These are phyloP conservation scores for Champsocephalus gunnari DNA, from an alignment of 2,797 vertebrate genomes.

Conservation along the genomic window DNA sequence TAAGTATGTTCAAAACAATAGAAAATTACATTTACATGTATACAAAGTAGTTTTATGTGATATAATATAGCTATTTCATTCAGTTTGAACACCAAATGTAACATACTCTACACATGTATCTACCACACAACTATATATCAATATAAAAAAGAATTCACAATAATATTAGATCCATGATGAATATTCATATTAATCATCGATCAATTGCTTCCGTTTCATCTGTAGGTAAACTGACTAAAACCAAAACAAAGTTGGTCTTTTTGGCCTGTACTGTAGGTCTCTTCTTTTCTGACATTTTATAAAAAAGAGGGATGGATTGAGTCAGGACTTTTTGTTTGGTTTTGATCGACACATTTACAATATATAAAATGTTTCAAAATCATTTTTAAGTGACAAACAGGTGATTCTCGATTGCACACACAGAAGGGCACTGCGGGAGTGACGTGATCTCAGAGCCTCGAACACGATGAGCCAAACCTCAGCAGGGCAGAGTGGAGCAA, in stretches of 20 bases:
- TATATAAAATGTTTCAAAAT: constrained; percentile 1
- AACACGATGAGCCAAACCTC: constrained; percentile 39
- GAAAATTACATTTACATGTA: too few relatives aligned
- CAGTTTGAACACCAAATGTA: too few relatives aligned
- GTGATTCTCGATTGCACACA: constrained; percentile 8
- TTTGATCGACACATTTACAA: not conserved
- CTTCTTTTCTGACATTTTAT: too few relatives aligned
- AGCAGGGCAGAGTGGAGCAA: constrained; percentile 12
- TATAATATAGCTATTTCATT: too few relatives aligned
- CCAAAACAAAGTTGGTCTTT: not conserved
- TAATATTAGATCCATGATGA: not conserved
- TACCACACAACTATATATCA: not conserved
- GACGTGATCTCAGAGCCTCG: constrained; percentile 30
- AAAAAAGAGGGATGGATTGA: too few relatives aligned
- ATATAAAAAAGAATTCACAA: not conserved
- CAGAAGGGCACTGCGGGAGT: constrained; percentile 52
- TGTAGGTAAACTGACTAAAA: too few relatives aligned
- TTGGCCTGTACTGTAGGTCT: not conserved
- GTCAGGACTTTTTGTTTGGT: not conserved
- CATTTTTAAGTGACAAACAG: not conserved
- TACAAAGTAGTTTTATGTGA: too few relatives aligned
- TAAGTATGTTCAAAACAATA: too few relatives aligned
- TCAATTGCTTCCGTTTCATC: not conserved
- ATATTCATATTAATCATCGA: not conserved
- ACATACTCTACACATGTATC: not conserved